Conservation (phyloP, 2,113 vertebrate genomes). For the Corynorhinus townsendii region DNA sequence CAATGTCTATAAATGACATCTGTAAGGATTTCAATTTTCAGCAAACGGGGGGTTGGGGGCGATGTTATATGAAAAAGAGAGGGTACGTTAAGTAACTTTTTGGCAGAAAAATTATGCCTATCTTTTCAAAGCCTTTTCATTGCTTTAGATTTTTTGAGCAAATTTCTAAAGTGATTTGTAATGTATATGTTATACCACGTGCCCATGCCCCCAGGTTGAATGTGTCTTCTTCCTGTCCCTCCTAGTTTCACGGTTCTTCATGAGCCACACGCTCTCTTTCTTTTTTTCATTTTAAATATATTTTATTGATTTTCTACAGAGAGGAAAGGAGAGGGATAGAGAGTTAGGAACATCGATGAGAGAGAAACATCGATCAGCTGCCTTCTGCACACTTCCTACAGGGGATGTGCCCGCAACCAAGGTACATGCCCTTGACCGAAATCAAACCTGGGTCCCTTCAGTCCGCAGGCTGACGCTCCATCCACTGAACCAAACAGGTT, state of each 20-base stretch:
- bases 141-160: neutral
- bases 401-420: too few species aligned
- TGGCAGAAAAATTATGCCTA: neutral
- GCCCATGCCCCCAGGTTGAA: neutral
- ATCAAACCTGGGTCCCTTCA: too few species aligned
- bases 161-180: slow-evolving; percentile 33
- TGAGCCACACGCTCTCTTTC: neutral
- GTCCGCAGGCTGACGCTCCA: too few species aligned
- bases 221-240: neutral
- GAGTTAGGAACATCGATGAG: too few species aligned
- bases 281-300: too few species aligned
- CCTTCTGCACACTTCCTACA: too few species aligned
- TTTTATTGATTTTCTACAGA: too few species aligned
- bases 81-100: neutral
- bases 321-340: too few species aligned
- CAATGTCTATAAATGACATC: neutral
- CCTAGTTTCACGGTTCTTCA: neutral
- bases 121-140: neutral
- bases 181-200: neutral
- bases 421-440: too few species aligned
- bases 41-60: neutral
- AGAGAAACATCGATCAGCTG: too few species aligned
- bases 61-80: neutral
- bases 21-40: slow-evolving; percentile 2
- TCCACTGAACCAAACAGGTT: too few species aligned